Conservation (phyloP, 2,113 vertebrate species). For the Leptosomus discolor region DNA sequence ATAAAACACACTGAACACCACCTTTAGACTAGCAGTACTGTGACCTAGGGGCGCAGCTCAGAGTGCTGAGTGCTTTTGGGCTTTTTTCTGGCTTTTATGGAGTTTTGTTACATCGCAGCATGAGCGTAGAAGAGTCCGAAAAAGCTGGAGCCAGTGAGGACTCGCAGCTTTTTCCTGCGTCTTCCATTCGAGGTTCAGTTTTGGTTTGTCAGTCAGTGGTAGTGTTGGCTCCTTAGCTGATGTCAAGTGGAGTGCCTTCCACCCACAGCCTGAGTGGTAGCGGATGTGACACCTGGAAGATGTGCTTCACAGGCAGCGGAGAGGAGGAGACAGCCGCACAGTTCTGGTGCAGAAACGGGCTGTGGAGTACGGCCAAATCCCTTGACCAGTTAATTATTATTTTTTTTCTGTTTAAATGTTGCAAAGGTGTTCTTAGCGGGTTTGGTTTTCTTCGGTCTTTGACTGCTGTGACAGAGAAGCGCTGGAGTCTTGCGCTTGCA, state of each 20-base stretch:
- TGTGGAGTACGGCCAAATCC: not conserved
- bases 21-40: too few relatives aligned
- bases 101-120: too few relatives aligned
- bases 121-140: not conserved
- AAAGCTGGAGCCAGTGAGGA: not conserved
- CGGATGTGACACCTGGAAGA: not conserved
- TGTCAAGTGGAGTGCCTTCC: not conserved
- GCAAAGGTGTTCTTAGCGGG: not conserved
- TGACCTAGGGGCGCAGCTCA: not conserved
- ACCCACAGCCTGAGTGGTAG: not conserved
- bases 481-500: not conserved
- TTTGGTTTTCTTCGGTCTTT: not conserved
- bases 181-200: not conserved
- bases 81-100: not conserved
- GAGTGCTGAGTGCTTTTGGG: not conserved
- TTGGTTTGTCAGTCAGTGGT: not conserved
- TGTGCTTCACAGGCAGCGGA: not conserved
- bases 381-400: too few relatives aligned
- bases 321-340: not conserved
- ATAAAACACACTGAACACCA: rapidly evolving
- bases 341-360: not conserved
- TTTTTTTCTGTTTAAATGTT: not conserved
- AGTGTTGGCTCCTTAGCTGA: not conserved
- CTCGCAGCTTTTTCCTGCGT: not conserved
- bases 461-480: not conserved